Percentiles rank a stretch among this genome's conserved stretches.
phyloP scores from a whole-genome alignment of 2,113 vertebrate genomes.

The Mixornis gularis region DNA sequence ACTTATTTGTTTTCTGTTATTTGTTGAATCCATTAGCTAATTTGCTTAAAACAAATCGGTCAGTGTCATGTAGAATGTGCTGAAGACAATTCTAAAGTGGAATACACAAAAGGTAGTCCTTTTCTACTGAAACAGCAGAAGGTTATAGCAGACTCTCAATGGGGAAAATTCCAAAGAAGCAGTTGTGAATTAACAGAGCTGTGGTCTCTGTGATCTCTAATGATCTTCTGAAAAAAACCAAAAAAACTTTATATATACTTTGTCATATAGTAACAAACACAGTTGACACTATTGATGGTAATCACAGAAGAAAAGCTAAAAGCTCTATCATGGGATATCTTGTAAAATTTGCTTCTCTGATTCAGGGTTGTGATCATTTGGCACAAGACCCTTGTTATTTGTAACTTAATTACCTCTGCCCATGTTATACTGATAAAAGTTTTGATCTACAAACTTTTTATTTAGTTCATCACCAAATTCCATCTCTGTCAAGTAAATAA shows the following conservation, averaged over 20 bases:
- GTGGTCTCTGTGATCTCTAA: neutral
- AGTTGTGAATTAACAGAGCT: neutral
- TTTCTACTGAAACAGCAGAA: neutral
- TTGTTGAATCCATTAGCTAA: neutral
- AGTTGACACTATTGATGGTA: neutral
- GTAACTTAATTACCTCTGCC: neutral
- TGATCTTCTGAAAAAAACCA: rapidly evolving
- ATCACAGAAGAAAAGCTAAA: neutral
- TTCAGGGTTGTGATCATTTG: neutral
- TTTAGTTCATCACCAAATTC: neutral
- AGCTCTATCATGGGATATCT: neutral
- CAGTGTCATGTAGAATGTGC: neutral
- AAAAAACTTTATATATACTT: no score
- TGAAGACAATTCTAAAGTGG: neutral
- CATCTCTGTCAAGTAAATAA: neutral
- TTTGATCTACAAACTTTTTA: neutral
- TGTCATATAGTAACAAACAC: neutral
- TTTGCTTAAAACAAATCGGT: neutral
- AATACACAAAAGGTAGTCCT: neutral
- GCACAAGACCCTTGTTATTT: neutral
- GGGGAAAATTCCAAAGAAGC: neutral
- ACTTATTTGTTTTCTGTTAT: neutral
- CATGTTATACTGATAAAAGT: neutral
- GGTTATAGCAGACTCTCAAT: neutral
- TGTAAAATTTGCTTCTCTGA: neutral